Conservation (phyloP, 2,888 invertebrate genomes). For the Apoderus coryli region DNA sequence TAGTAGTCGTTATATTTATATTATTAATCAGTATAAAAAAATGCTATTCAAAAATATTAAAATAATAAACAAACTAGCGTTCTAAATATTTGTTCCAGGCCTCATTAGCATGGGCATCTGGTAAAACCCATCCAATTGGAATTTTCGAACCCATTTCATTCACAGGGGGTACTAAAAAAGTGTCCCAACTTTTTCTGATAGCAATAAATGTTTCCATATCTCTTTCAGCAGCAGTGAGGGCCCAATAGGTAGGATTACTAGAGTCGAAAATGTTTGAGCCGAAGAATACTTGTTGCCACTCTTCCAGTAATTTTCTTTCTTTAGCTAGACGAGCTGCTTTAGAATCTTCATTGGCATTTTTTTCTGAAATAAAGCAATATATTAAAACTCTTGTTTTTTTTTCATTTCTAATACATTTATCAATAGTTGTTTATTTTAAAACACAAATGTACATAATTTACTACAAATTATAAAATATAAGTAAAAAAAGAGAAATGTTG, state of each 20-base stretch:
- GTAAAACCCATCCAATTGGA: constrained; percentile 60
- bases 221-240: constrained; percentile 30
- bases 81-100: constrained; percentile 27
- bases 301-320: constrained; percentile 32
- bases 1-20: no score
- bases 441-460: no score
- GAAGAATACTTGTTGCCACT: constrained; percentile 45
- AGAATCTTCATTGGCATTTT: constrained; percentile 29
- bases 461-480: no score
- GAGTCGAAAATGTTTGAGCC: constrained; percentile 31
- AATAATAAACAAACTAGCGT: no score
- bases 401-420: no score
- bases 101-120: constrained; percentile 28
- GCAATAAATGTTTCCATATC: constrained; percentile 34
- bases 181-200: constrained; percentile 37
- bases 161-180: constrained; percentile 34
- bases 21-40: no score
- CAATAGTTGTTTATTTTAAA: no score
- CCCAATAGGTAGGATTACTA: constrained; percentile 26
- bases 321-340: constrained; percentile 33
- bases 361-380: constrained; percentile 41
- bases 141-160: constrained; percentile 41
- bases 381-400: constrained; percentile 47
- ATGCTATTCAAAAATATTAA: no score
- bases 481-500: no score